These are phyloP conservation scores for Drepanosiphum platanoidis DNA, from an alignment of 2,888 invertebrate genomes.

Conservation along the genomic window DNA sequence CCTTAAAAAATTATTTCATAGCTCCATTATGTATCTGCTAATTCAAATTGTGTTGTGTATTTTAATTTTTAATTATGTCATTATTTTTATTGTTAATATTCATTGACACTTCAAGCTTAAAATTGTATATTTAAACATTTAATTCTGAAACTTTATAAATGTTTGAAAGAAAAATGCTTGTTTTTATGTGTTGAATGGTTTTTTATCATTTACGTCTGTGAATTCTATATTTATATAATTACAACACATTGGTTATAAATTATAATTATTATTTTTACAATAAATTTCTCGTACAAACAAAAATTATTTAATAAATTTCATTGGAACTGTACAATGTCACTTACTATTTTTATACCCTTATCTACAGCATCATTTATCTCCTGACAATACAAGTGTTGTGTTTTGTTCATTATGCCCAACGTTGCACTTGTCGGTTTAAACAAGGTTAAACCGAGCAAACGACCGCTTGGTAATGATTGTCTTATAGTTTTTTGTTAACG, in stretches of 20 bases:
- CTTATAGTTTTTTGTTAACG: too few species aligned
- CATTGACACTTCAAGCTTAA: neutral
- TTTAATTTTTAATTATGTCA: neutral
- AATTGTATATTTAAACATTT: neutral
- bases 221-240: constrained; percentile 14
- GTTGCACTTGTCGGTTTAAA: too few species aligned
- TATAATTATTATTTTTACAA: too few species aligned
- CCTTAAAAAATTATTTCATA: neutral
- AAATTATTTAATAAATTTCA: too few species aligned
- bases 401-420: too few species aligned
- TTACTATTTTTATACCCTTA: too few species aligned
- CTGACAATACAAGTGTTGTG: too few species aligned
- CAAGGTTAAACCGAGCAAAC: too few species aligned
- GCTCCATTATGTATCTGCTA: neutral
- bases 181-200: neutral
- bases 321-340: too few species aligned
- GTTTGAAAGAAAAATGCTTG: neutral
- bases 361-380: too few species aligned
- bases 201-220: constrained; percentile 20
- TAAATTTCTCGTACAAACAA: too few species aligned
- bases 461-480: too few species aligned
- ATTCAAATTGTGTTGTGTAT: neutral
- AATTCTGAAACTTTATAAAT: neutral
- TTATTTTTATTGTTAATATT: neutral
- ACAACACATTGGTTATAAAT: neutral